Evolutionary conservation across 2,113 vertebrate species (phyloP).

Genomic region (Odocoileus hemionus): DNA sequence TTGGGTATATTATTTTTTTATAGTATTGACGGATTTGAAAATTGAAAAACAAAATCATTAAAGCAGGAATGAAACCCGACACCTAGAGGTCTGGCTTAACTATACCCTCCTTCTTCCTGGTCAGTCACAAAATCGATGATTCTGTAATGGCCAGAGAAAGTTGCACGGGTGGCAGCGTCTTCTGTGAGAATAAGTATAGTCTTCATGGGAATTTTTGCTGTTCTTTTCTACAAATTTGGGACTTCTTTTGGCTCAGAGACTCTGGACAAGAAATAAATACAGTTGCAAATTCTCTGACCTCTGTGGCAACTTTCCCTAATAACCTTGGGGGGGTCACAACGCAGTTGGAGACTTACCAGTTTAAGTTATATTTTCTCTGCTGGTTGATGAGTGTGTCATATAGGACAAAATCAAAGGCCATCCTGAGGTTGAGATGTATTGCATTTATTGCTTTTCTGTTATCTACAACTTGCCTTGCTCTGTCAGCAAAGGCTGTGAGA

Average conservation of each 20-base stretch:
- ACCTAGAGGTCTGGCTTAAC: not conserved
- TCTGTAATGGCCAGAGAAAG: not conserved
- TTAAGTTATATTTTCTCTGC: conserved; percentile 55
- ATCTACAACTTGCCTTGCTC: conserved; percentile 22
- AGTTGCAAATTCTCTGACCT: not conserved
- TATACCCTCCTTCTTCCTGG: not conserved
- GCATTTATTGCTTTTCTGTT: conserved; percentile 59
- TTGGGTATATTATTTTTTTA: not conserved
- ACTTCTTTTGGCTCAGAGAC: not conserved
- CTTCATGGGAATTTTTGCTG: not conserved
- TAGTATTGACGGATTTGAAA: not conserved
- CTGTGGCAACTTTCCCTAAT: conserved; percentile 6
- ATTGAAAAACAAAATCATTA: not conserved
- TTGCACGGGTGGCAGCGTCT: not conserved
- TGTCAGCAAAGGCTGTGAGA: conserved; percentile 58
- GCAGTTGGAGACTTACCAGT: conserved; percentile 34
- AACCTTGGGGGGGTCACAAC: conserved; percentile 24
- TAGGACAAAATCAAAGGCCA: conserved; percentile 54
- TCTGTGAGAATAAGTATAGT: not conserved
- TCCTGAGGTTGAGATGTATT: conserved; percentile 27
- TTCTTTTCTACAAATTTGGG: not conserved
- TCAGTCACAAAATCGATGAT: not conserved
- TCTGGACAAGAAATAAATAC: conserved; percentile 17
- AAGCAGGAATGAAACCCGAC: not conserved
- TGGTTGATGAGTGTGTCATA: conserved; percentile 52